These are phyloP conservation scores for Seira ritae DNA, from an alignment of 2,888 invertebrate species.

Conservation along the genomic window DNA sequence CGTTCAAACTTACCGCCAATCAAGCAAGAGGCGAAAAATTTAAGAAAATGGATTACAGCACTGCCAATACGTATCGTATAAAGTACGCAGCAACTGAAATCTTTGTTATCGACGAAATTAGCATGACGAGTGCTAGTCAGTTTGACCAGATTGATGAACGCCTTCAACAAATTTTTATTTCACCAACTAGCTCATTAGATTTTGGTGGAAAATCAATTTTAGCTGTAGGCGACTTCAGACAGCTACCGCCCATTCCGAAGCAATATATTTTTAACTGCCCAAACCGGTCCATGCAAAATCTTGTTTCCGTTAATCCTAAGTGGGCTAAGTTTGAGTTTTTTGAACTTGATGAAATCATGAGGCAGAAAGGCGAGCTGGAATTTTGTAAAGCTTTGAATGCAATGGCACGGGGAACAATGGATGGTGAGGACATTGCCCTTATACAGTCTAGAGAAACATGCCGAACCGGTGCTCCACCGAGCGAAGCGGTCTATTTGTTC, in stretches of 20 bases:
- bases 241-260: no score
- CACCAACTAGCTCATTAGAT: not conserved
- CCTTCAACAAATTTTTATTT: constrained; percentile 33
- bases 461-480: constrained; percentile 25
- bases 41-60: not conserved
- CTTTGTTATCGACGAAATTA: constrained; percentile 49
- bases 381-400: constrained; percentile 58
- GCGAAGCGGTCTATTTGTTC: constrained; percentile 15
- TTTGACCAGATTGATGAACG: constrained; percentile 38
- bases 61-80: constrained; percentile 4
- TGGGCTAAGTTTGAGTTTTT: constrained; percentile 36
- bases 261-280: no score
- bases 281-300: no score
- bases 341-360: constrained; percentile 51
- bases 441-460: constrained; percentile 19
- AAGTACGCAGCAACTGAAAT: constrained; percentile 10
- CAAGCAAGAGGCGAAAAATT: constrained; percentile 10
- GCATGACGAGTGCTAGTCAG: constrained; percentile 28
- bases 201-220: constrained; percentile 52
- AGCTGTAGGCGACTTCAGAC: constrained; percentile 56
- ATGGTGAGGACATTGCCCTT: constrained; percentile 21
- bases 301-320: no score
- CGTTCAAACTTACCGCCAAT: constrained; percentile 58
- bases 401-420: constrained; percentile 50
- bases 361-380: constrained; percentile 54